A percentile compares a stretch with the other conserved stretches of the same genome.
phyloP scores from a whole-genome alignment of 2,113 vertebrate species.

The Campylomormyrus numenius region DNA sequence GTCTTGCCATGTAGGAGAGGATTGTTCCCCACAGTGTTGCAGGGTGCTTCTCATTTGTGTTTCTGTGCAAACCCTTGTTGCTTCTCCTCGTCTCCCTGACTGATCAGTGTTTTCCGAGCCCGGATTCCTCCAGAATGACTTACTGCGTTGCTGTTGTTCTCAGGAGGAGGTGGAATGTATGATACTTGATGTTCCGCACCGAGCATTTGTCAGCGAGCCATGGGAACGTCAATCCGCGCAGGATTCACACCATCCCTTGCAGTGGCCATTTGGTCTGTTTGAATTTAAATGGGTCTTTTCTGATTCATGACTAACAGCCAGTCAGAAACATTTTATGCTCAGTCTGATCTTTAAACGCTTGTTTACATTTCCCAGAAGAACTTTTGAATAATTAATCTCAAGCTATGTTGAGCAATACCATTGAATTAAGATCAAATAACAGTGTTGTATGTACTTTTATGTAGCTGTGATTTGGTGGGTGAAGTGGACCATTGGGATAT shows the following conservation, averaged over 20 bases:
- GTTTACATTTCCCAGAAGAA: neutral
- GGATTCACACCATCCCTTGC: neutral
- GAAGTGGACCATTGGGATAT: neutral
- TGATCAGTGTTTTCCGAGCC: neutral
- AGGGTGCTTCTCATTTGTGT: neutral
- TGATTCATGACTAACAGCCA: neutral
- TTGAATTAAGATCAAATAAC: neutral
- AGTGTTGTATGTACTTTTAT: too few relatives aligned
- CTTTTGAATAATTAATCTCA: constrained; percentile 10
- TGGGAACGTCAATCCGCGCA: neutral
- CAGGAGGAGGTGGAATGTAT: neutral
- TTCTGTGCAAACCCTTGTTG: neutral
- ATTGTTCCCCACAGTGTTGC: neutral
- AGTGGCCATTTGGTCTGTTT: neutral
- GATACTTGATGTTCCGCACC: neutral
- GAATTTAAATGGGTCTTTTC: neutral
- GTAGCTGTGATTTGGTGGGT: neutral
- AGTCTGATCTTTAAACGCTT: neutral
- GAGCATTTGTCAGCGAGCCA: neutral
- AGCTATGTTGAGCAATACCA: neutral
- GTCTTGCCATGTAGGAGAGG: neutral
- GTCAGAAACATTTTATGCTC: neutral
- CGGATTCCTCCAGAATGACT: neutral
- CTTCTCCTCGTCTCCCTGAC: neutral
- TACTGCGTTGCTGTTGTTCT: neutral